Evolutionary conservation across 1,140 invertebrate species (phyloP).

Genomic region (Pseudomyrmex flavicornis): DNA sequence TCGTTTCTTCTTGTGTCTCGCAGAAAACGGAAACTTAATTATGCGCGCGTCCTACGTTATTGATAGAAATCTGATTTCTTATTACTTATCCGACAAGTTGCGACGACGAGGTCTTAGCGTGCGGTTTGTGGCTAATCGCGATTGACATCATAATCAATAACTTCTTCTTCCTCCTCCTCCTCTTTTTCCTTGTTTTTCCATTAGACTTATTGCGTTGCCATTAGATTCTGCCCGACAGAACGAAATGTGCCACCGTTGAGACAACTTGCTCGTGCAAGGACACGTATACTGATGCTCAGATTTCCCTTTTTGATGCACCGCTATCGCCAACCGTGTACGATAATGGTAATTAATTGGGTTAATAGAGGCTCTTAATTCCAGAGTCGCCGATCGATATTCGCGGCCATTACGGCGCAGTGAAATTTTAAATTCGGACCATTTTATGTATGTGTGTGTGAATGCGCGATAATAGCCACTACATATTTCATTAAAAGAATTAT

Average conservation of each 20-base stretch:
- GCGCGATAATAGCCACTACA: constrained; percentile 17
- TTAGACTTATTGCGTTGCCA: constrained; percentile 3
- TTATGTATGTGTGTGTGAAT: too few relatives aligned
- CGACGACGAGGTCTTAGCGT: background rate
- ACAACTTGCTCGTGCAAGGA: constrained; percentile 48
- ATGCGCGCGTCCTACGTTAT: background rate
- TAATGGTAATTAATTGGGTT: constrained; percentile 78
- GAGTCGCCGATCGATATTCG: constrained; percentile 41
- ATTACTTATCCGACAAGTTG: too few relatives aligned
- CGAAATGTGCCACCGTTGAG: background rate
- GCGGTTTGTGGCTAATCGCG: constrained; percentile 13
- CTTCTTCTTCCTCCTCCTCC: background rate
- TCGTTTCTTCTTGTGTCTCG: background rate
- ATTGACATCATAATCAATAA: constrained; percentile 46
- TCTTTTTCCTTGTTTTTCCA: background rate
- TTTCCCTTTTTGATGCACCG: constrained; percentile 57
- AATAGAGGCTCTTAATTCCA: constrained; percentile 70
- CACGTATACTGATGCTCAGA: constrained; percentile 9
- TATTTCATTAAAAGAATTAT: constrained; percentile 15
- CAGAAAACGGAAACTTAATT: background rate
- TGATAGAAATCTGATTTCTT: constrained; percentile 2
- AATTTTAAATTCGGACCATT: constrained; percentile 43
- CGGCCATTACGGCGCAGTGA: constrained; percentile 61
- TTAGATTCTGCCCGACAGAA: background rate
- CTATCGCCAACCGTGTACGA: constrained; percentile 49